Base-by-base conservation (phyloP, 2,113 vertebrate species). In the Henicopernis longicauda region DNA sequence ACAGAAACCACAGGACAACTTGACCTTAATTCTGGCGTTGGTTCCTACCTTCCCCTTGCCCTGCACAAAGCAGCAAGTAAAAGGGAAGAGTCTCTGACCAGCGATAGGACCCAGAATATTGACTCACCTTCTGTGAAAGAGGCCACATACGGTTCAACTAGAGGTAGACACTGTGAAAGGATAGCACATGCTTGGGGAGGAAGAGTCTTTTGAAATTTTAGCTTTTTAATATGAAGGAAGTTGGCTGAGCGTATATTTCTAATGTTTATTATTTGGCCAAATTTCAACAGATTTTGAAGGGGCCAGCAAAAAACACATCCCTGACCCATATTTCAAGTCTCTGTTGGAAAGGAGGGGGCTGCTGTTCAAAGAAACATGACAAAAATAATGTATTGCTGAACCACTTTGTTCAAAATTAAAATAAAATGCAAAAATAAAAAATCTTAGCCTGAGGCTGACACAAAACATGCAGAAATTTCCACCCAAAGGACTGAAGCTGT, bases 191-290 rank as follows among this genome's bases (percentile, higher is more conserved):
- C 59, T 45, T 0, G 0, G 1, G 7, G 23, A 90, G 79, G 49
- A 95, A 89, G 31, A 81, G 7, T 29, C 40, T 86, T 94, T 86
- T 94, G 77, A 94, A 84, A 93, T 87, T 81, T 88, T 90, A 86
- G 38, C 80, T 84, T 78, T 92, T 89, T 82, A 88, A 74, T 91
- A 90, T 44, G 65, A 95, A 82, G 71, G 32, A 96, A 91, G 59
- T 74, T 94, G 90, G 59, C 47, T 63, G 62, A 94, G 10, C 15
- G 9, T 58, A 16, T 86, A 62, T 94, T 91, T 95, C 44, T 82
- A 90, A 86, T 74, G 44, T 67, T 91, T 92, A 84, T 92, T 91
- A 69, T 95, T 97, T 96, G 90, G 79, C 62, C 14, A 81, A 94
- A 94, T 90, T 95, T 95, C 88, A 95, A 78, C 40, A 83, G 59